phyloP scores from a whole-genome alignment of 1,140 invertebrate genomes.

The Euwallacea fornicatus region DNA sequence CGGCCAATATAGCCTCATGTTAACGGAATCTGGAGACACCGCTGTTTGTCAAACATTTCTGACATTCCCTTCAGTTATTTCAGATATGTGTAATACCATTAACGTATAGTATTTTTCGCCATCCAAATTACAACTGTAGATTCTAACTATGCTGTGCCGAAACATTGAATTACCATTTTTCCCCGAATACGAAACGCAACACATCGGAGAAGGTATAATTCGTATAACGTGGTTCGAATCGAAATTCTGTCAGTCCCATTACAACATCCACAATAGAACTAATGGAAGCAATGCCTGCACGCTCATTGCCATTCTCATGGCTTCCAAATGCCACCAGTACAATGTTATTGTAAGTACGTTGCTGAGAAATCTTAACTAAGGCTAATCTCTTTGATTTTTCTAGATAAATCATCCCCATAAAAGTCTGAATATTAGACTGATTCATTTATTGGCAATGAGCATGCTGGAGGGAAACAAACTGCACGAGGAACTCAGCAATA shows the following conservation, averaged over 20 bases:
- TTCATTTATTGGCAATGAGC: slow-evolving; percentile 41
- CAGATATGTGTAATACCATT: too few relatives aligned
- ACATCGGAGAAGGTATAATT: slow-evolving; percentile 40
- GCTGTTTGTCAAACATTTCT: too few relatives aligned
- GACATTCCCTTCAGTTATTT: too few relatives aligned
- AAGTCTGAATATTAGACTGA: slow-evolving; percentile 38
- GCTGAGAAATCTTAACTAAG: neutral
- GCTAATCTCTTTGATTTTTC: neutral
- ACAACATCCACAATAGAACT: slow-evolving; percentile 44
- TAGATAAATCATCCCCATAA: slow-evolving; percentile 40
- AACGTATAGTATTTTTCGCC: too few relatives aligned
- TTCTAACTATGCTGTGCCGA: slow-evolving; percentile 16
- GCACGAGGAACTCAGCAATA: slow-evolving; percentile 45
- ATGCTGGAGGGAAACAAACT: slow-evolving; percentile 51
- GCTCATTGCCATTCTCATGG: slow-evolving; percentile 48
- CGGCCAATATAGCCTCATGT: too few relatives aligned
- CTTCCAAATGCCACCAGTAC: slow-evolving; percentile 44
- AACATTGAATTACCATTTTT: slow-evolving; percentile 47
- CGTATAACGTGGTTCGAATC: slow-evolving; percentile 48
- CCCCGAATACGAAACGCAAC: slow-evolving; percentile 47
- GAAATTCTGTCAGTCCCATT: slow-evolving; percentile 49
- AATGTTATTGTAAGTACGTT: slow-evolving; percentile 37
- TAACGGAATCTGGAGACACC: too few relatives aligned
- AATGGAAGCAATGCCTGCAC: slow-evolving; percentile 51
- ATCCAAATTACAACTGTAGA: too few relatives aligned